Evolutionary conservation across 2,113 vertebrate species (phyloP), one percentile per base, ranked within the genome.

Genomic region (Aldabrachelys gigantea): DNA sequence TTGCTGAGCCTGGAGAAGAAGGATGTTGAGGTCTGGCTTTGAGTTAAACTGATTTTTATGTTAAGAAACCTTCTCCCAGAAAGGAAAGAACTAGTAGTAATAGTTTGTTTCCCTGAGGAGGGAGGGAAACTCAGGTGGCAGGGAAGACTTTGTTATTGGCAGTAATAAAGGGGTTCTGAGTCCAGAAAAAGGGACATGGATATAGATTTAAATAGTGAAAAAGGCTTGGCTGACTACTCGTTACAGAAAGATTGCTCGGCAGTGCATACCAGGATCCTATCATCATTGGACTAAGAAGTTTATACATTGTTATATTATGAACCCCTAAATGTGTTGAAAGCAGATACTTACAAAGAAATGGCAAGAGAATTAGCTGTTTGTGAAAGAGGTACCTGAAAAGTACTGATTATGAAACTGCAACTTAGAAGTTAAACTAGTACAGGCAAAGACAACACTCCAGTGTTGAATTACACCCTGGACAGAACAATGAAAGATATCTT

Each of bases 361-460:
- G 22, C 72, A 57, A 57, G 10, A 57, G 56, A 57, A 57, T 57
- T 57, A 57, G 56, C 22, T 57, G 56, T 57, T 27, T 57, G 56
- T 57, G 56, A 57, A 57, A 57, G 56, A 57, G 56, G 56, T 10
- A 57, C 56, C 25, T 57, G 56, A 57, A 57, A 57, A 57, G 25
- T 24, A 57, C 56, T 57, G 56, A 57, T 25, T 57, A 22, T 54
- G 56, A 41, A 59, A 41, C 35, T 79, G 35, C 53, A 88, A 6
- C 50, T 93, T 65, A 82, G 79, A 80, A 85, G 27, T 14, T 2
- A 52, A 56, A 80, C n/a, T 17, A 85, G 35, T 27, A 16, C 72
- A 53, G 65, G 16, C 10, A 76, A 82, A 0, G 8, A 57, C 8
- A 89, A 41, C 1, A 25, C 24, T 1, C 1, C 7, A 0, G 1